Evolutionary conservation across 2,888 invertebrate species (phyloP), one percentile per base, ranked within the genome.

Genomic region (Zeuzera pyrina): DNA sequence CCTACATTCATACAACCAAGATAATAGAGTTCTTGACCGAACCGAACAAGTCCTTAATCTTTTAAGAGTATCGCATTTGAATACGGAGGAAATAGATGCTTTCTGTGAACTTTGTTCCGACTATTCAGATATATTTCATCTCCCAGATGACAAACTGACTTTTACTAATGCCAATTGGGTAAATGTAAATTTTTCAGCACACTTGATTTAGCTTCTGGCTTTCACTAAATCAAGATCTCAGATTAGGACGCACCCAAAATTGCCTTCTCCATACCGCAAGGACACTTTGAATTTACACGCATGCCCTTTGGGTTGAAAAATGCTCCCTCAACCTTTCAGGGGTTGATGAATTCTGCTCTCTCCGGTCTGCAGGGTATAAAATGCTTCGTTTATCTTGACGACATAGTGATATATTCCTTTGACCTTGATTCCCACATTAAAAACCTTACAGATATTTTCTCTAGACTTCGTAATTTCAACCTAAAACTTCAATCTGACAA

Each of bases 201-300:
- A n/a, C 16, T 19, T 8, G 19, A 19, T 8, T 8, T 19, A 8
- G 19, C 19, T 19, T 19, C 19, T 19, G 19, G 19, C n/a, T 25
- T 25, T 25, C 25, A 25, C 29, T 6, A 26, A 24, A 12, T 26
- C 12, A 2, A 11, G 23, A 7, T 15, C 10, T 8, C 2, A n/a
- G 11, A n/a, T 5, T 11, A 31, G 26, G 31, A 26, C 22, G 23
- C 30, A 14, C 4, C 5, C n/a, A 14, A 30, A 26, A 27, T 22
- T n/a, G 27, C 28, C 6, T 32, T 27, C 11, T 8, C 13, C 10
- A 28, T 32, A 3, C 32, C 28, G 4, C 32, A 32, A 27, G 32
- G 32, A 19, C 32, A 32, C 8, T 32, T 14, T 10, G n/a, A 32
- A 26, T 33, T 32, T 32, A 32, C 12, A 3, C 27, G 28, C 1